A percentile compares a stretch with the other conserved stretches of the same genome.
phyloP scores from a whole-genome alignment of 2,888 invertebrate genomes.

The Troglohyphantes excavatus region DNA sequence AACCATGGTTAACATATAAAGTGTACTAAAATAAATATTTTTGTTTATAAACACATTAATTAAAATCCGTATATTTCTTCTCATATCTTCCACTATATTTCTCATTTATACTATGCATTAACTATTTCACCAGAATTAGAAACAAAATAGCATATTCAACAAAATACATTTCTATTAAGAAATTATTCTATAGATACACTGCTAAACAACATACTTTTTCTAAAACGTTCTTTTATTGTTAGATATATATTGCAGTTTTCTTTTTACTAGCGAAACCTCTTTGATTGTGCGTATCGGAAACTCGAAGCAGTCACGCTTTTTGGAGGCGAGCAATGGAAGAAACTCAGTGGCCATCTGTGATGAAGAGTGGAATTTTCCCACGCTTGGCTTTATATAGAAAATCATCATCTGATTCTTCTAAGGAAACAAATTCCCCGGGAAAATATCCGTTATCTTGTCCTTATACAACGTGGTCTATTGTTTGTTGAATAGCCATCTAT shows the following conservation, averaged over 20 bases:
- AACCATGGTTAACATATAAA: no score
- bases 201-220: not conserved
- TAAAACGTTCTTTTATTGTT: not conserved
- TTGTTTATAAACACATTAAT: no score
- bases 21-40: no score
- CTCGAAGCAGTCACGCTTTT: constrained; percentile 20
- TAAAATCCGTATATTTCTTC: no score
- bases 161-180: not conserved
- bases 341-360: constrained; percentile 28
- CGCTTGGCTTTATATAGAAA: constrained; percentile 41
- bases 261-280: not conserved
- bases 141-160: not conserved
- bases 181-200: not conserved
- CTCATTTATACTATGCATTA: no score
- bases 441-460: constrained; percentile 49
- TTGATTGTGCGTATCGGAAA: constrained; percentile 6
- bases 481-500: constrained; percentile 24
- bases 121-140: no score
- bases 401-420: constrained; percentile 26
- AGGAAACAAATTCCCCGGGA: constrained; percentile 16
- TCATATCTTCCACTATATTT: no score
- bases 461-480: constrained; percentile 15
- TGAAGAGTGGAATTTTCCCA: constrained; percentile 43
- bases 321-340: not conserved
- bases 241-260: not conserved